Evolutionary conservation across 1,140 invertebrate genomes (phyloP), one percentile per base, ranked within the genome.

Genomic region (Arctopsyche grandis): DNA sequence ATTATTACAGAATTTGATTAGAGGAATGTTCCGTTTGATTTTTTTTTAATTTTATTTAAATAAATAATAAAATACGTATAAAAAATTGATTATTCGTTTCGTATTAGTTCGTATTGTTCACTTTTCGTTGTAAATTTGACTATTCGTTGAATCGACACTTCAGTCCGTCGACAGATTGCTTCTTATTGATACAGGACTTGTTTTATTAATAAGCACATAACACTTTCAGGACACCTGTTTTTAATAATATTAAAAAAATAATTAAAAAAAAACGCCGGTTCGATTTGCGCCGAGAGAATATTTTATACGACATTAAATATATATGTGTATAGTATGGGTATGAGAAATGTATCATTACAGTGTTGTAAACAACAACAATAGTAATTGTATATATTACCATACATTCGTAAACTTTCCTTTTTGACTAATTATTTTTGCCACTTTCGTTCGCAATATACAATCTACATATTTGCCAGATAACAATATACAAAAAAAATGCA

Each of bases 21-120:
- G 26, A 80, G 79, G 79, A 80, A 80, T 80, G 71, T 74, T 74
- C 52, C 71, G 71, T 48, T 74, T 46, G 9, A 26, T 66, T 60
- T 16, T n/a, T n/a, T n/a, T n/a, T n/a, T n/a, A n/a, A n/a, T n/a
- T n/a, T n/a, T n/a, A n/a, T n/a, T n/a, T n/a, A n/a, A n/a, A n/a
- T n/a, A n/a, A n/a, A n/a, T n/a, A n/a, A n/a, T n/a, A n/a, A n/a
- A n/a, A n/a, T n/a, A n/a, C n/a, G n/a, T n/a, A n/a, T n/a, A n/a
- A n/a, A 63, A 24, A 66, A 66, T 66, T 66, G 12, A 14, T 26
- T 66, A 26, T 66, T 26, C 22, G 19, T 26, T 66, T 66, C 63
- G 63, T 66, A 66, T 60, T 60, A 66, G 24, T 66, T 66, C 63
- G 24, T 29, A 52, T 60, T 60, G 19, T 60, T 60, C 21, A 60